Evolutionary conservation across 2,888 invertebrate genomes (phyloP).

Genomic region (Apomyelois bistriatella): DNA sequence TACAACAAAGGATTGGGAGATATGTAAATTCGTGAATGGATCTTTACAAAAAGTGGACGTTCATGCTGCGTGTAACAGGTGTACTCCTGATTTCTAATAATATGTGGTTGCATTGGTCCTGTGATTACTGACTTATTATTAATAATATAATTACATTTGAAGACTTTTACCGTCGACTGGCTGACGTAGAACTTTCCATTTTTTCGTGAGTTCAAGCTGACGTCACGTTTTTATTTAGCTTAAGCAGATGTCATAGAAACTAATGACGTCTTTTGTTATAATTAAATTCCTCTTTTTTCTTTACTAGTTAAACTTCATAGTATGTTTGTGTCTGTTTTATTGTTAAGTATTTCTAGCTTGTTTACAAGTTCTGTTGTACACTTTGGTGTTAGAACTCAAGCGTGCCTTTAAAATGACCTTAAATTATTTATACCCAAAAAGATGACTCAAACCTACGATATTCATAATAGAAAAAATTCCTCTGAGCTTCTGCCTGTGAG

Average conservation of each 20-base stretch:
- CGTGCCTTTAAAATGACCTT: no score
- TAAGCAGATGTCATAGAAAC: conserved; percentile 13
- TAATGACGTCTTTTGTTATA: background rate
- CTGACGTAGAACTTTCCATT: conserved; percentile 55
- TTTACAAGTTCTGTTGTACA: no score
- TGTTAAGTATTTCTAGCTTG: no score
- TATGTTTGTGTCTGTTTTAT: no score
- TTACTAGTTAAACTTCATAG: no score
- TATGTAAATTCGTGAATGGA: conserved; percentile 74
- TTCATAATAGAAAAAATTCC: no score
- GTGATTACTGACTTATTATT: conserved; percentile 56
- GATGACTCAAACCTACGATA: no score
- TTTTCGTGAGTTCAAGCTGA: conserved; percentile 35
- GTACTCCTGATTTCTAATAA: conserved; percentile 71
- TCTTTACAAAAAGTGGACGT: conserved; percentile 63
- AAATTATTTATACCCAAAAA: no score
- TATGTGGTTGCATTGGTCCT: conserved; percentile 44
- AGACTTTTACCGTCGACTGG: conserved; percentile 46
- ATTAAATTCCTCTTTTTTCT: background rate
- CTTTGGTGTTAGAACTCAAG: no score
- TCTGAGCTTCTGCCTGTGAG: no score
- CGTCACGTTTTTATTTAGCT: conserved; percentile 17
- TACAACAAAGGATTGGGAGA: conserved; percentile 61
- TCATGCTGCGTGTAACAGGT: conserved; percentile 67
- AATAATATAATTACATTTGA: conserved; percentile 46